Conservation (phyloP, 2,797 vertebrate genomes). For the Premnoplex brunnescens region DNA sequence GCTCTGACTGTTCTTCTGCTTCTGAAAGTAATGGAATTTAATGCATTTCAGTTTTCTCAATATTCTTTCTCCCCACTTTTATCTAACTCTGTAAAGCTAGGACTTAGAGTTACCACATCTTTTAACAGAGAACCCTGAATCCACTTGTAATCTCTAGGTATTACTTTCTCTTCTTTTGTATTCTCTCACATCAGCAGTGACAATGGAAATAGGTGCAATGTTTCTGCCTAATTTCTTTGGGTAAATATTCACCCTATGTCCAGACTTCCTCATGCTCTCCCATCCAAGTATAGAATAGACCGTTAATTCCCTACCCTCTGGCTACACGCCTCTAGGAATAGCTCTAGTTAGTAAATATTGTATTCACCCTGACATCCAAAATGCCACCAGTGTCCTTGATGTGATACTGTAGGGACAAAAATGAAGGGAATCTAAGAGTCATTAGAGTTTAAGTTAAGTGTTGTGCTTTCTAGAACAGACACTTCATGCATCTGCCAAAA, state of each 20-base stretch:
- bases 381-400: slow-evolving; percentile 12
- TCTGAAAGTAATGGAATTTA: neutral
- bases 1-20: neutral
- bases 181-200: neutral
- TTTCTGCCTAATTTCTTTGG: neutral
- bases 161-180: neutral
- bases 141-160: neutral
- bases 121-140: neutral
- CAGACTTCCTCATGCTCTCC: neutral
- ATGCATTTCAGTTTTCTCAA: neutral
- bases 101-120: neutral
- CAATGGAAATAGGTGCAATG: neutral
- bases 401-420: slow-evolving; percentile 21
- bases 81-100: neutral
- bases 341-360: slow-evolving; percentile 20
- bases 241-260: neutral
- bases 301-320: neutral
- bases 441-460: slow-evolving; percentile 6
- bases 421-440: slow-evolving; percentile 23
- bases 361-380: slow-evolving; percentile 19
- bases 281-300: neutral
- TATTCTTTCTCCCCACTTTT: neutral
- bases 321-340: neutral
- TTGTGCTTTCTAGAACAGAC: slow-evolving; percentile 8
- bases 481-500: slow-evolving; percentile 15